Evolutionary conservation across 2,113 vertebrate genomes (phyloP).

Genomic region (Saguinus midas): DNA sequence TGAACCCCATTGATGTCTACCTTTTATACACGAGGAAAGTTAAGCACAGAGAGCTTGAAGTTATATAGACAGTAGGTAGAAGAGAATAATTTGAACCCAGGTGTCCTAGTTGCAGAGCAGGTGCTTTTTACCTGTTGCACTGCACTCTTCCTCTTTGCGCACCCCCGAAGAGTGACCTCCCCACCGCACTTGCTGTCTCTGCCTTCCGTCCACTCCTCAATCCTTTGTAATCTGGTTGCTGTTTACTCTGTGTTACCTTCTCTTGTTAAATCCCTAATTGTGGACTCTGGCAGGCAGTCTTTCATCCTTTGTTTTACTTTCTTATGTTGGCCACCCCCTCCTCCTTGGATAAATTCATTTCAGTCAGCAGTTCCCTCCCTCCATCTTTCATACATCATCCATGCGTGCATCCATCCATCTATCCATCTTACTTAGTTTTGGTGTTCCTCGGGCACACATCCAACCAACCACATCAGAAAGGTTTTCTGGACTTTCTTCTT

Average conservation of each 20-base stretch:
- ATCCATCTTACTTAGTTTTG: neutral
- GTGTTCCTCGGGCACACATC: neutral
- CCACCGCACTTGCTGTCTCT: neutral
- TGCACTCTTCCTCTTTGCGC: accelerated
- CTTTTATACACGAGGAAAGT: neutral
- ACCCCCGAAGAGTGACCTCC: neutral
- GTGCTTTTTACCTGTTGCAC: neutral
- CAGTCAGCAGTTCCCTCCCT: no score
- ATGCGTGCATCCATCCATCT: neutral
- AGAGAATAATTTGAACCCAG: neutral
- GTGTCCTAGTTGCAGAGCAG: neutral
- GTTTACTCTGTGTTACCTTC: neutral
- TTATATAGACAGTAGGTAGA: neutral
- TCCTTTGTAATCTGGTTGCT: neutral
- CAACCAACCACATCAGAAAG: neutral
- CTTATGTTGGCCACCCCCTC: neutral
- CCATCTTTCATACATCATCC: neutral
- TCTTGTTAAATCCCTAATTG: neutral
- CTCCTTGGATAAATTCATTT: neutral
- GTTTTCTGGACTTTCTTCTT: neutral
- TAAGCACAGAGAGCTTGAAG: no score
- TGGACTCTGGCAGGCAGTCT: neutral
- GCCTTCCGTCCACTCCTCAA: neutral
- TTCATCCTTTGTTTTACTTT: neutral
- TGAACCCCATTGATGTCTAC: neutral